Evolutionary conservation across 2,113 vertebrate species (phyloP), one percentile per base, ranked within the genome.

Genomic region (Malurus cyaneus): DNA sequence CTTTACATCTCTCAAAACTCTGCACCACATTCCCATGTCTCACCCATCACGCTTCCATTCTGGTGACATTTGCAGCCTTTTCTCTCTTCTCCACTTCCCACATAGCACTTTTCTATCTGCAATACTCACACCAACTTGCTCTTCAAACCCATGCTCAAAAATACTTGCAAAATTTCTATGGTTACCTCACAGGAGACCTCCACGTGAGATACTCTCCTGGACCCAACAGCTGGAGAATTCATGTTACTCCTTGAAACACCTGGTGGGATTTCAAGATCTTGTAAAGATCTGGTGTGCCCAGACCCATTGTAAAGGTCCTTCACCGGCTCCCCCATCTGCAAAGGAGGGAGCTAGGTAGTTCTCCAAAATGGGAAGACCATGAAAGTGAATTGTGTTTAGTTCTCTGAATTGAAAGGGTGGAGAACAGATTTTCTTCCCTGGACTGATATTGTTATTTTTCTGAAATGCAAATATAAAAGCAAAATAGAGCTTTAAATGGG

Each of bases 101-200:
- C 19, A 28, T 0, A 52, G 12, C 21, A 14, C 18, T 57, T 91
- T 36, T 60, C 66, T 85, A 36, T 80, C 39, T 56, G 26, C 18
- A 67, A 10, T 44, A 39, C 15, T 79, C 18, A 53, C 25, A 72
- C 5, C 28, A 57, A 65, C 15, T 11, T 53, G 12, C 11, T 69
- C 18, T 76, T 65, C 46, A 80, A 87, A 85, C 19, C 5, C 18
- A 20, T 3, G 21, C 23, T 36, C 13, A 77, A 80, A 85, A 74
- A 29, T 39, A 34, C 21, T 60, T 57, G 29, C 0, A 0, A 36
- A 83, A 61, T 3, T 21, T 8, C 8, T 57, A 24, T 1, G 1
- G 10, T 50, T 39, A 59, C 15, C 29, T 50, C 16, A 21, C 49
- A 49, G 5, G 12, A 74, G 57, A 80, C 5, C 12, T 80, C 5